Evolutionary conservation across 2,797 vertebrate genomes (phyloP).

Genomic region (Urosaurus nigricauda): DNA sequence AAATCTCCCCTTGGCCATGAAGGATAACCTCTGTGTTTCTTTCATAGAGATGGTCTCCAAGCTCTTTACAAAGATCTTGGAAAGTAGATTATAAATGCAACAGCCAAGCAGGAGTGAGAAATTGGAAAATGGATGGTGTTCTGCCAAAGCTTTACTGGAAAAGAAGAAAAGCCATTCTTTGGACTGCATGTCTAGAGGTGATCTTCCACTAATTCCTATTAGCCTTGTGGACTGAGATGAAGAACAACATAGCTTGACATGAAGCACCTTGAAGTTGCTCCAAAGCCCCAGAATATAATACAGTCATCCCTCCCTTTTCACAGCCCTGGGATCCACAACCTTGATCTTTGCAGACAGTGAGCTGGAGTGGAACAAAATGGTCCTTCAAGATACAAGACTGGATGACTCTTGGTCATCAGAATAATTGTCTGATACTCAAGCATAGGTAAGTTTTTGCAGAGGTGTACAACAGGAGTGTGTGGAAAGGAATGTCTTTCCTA

Average conservation of each 20-base stretch:
- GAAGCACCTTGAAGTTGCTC: background rate
- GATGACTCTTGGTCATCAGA: too few species aligned
- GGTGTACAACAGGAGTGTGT: too few species aligned
- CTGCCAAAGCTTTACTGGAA: background rate
- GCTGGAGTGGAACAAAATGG: too few species aligned
- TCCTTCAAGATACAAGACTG: too few species aligned
- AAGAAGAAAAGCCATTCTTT: background rate
- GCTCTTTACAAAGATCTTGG: background rate
- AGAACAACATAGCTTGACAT: background rate
- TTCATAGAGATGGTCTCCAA: background rate
- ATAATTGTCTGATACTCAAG: too few species aligned
- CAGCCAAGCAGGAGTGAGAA: too few species aligned
- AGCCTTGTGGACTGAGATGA: too few species aligned
- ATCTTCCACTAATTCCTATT: background rate
- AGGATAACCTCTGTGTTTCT: background rate
- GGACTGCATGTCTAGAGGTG: background rate
- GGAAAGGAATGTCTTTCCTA: too few species aligned
- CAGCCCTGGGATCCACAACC: too few species aligned
- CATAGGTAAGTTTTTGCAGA: too few species aligned
- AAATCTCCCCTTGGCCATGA: background rate
- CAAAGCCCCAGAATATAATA: background rate
- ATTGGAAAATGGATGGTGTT: background rate
- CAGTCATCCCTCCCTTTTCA: too few species aligned
- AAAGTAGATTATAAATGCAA: background rate
- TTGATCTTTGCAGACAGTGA: too few species aligned